Conservation (phyloP, 2,113 vertebrate species). For the Otis tarda region DNA sequence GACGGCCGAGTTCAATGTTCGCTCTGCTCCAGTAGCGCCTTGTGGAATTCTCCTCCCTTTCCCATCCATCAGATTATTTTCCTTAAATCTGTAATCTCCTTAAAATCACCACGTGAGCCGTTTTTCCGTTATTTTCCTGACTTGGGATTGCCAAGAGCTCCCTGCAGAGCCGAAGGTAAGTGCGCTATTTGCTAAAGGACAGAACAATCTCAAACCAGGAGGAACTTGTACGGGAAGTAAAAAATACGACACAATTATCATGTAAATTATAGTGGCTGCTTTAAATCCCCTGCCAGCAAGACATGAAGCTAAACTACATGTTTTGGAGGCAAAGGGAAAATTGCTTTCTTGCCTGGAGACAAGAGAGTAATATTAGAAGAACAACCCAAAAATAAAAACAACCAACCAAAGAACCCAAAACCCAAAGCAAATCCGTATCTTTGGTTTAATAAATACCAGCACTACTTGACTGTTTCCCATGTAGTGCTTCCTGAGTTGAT, state of each 20-base stretch:
- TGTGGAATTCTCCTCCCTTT: background rate
- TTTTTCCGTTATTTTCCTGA: conserved; percentile 30
- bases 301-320: conserved; percentile 27
- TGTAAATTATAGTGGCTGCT: conserved; percentile 42
- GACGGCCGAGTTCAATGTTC: background rate
- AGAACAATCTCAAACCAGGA: conserved; percentile 11
- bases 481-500: background rate
- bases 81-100: conserved; percentile 37
- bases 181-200: conserved; percentile 18
- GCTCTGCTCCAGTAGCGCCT: background rate
- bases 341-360: conserved; percentile 49
- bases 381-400: background rate
- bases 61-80: conserved; percentile 10
- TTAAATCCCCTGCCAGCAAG: conserved; percentile 53
- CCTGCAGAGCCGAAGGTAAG: conserved; percentile 31
- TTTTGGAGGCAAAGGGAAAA: conserved; percentile 30
- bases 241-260: conserved; percentile 53
- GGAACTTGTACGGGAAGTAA: conserved; percentile 20
- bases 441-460: background rate
- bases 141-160: conserved; percentile 10
- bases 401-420: background rate
- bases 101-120: conserved; percentile 36
- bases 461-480: background rate
- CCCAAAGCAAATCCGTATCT: background rate
- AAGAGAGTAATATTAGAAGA: conserved; percentile 21